Evolutionary conservation across 2,888 invertebrate species (phyloP), one percentile per base, ranked within the genome.

Genomic region (Euphydryas editha): DNA sequence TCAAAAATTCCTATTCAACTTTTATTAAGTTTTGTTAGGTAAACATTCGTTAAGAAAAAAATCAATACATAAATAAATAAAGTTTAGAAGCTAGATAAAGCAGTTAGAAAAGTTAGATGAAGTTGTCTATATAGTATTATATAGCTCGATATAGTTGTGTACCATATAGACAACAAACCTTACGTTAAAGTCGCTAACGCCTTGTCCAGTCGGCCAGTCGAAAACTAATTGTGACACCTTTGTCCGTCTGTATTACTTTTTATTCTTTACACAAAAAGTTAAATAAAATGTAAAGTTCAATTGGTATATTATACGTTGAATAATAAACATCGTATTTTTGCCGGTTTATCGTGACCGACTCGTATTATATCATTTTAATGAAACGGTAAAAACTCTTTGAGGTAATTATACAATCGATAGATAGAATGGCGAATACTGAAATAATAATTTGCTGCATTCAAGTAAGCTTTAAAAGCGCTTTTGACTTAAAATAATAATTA

Each of bases 171-270:
- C 7, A 6, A 51, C 21, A 39, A 42, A 24, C 49, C 37, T 58
- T 58, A 63, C 47, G 20, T 20, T 47, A 49, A 7, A 46, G 30
- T 42, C 57, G 49, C 57, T 62, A 47, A 42, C 57, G 63, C 24
- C 42, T 42, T 51, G 63, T 63, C 51, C 63, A 49, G 17, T 62
- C 62, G 56, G 30, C 55, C 46, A 62, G 39, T 64, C 59, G 54
- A 58, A 59, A 54, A 64, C 64, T 64, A 64, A 64, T 59, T 64
- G 59, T 64, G 59, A 64, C 59, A 64, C 59, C 64, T 59, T 39
- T 54, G 54, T 36, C 30, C 59, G 55, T 36, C 55, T 59, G 54
- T 59, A 36, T 57, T 57, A 36, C 20, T 58, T 59, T 59, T 54
- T 59, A 59, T 55, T 55, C 59, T 46, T 63, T 17, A 39, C 56